Evolutionary conservation across 2,888 invertebrate genomes (phyloP), one percentile per base, ranked within the genome.

Genomic region (Sipha maydis): DNA sequence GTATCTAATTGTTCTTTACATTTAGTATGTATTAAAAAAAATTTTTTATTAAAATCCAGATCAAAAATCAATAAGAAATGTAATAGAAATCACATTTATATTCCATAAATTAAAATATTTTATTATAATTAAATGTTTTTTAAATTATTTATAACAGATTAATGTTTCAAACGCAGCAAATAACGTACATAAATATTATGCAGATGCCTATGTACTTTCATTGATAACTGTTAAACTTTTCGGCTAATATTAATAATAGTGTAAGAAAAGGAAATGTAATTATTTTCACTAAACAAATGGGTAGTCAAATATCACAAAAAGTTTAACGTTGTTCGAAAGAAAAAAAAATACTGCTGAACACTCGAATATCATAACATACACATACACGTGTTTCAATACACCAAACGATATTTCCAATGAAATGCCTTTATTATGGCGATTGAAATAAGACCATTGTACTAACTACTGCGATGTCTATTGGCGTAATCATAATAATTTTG

Each of bases 401-500:
- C 28, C 28, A 34, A 31, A 54, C 83, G 48, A 73, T 25, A 71
- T 54, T 71, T 71, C 28, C 25, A 73, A 54, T 41, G 34, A 83
- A 73, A 25, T 34, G 11, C 14, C 5, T 48, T 1, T 14, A 48
- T 48, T 48, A 48, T 19, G n/a, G 8, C 4, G 69, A 54, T 25
- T 25, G 48, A 83, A 83, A 83, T 2, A 21, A 48, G 25, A 54
- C 31, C n/a, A 34, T 83, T 83, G 71, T 54, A 54, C 17, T 82
- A 67, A 54, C 48, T 48, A 69, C 25, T 2, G 41, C 48, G 48
- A 48, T 14, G 14, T 48, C 48, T 48, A 48, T 48, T 14, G 14
- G 3, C 48, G 41, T 69, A 82, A 82, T 71, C 69, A 71, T 82
- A 82, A 82, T 82, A 82, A 71, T 82, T 82, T 71, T 82, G 28